phyloP scores from a whole-genome alignment of 2,113 vertebrate genomes.

The Cyprinodon variegatus region DNA sequence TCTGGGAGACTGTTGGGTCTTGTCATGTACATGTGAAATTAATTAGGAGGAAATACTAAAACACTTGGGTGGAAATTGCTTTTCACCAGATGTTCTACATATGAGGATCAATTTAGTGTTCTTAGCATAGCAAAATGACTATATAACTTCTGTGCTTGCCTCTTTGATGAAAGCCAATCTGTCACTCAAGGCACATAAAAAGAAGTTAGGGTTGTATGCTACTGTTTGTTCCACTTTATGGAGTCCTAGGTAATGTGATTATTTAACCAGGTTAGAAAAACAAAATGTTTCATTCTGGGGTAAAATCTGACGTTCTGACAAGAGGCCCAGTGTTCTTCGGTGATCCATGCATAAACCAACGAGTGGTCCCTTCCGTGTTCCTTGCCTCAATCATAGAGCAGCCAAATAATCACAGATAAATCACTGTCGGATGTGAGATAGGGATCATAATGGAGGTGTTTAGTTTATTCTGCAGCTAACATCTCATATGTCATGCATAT shows the following conservation, averaged over 20 bases:
- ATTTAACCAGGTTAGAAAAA: constrained; percentile 85
- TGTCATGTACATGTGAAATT: constrained; percentile 86
- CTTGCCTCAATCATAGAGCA: constrained; percentile 35
- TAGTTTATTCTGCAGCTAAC: constrained; percentile 45
- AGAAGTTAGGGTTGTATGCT: constrained; percentile 74
- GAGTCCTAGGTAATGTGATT: constrained; percentile 83
- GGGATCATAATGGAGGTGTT: constrained; percentile 59
- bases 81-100: constrained; percentile 84
- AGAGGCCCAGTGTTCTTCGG: constrained; percentile 79
- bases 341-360: constrained; percentile 71
- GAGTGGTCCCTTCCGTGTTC: constrained; percentile 60
- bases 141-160: constrained; percentile 65
- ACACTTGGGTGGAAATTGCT: constrained; percentile 86
- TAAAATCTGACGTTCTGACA: constrained; percentile 75
- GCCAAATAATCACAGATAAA: constrained; percentile 73
- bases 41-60: constrained; percentile 88
- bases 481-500: constrained; percentile 53
- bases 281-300: constrained; percentile 80
- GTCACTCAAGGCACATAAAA: constrained; percentile 80
- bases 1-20: constrained; percentile 81
- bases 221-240: constrained; percentile 83
- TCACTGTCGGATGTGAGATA: constrained; percentile 69
- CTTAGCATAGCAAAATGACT: constrained; percentile 75
- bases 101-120: constrained; percentile 82
- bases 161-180: constrained; percentile 82